Base-by-base conservation (phyloP, 2,888 invertebrate genomes). In the Dasysyrphus albostriatus region DNA sequence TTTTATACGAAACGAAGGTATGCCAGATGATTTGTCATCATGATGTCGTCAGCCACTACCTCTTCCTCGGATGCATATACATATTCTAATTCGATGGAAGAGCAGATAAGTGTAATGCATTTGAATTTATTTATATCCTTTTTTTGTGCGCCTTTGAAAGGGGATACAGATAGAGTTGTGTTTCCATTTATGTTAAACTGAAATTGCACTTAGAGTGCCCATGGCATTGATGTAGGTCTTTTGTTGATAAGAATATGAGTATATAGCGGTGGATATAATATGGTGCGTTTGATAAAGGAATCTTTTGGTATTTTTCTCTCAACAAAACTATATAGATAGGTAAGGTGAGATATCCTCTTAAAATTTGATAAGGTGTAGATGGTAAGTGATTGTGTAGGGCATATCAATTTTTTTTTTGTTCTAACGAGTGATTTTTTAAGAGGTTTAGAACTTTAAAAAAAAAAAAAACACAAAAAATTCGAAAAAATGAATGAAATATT, bases 31-130 rank as follows among this genome's bases (percentile, higher is more conserved):
- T 85, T 85, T 82, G 77, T 82, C 82, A 78, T 82, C 82, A 78
- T 74, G 51, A 69, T 54, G 82, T 78, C 70, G 83, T 74, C 32
- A 1, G 65, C 16, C 42, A 74, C 63, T 87, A 70, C n/a, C 42
- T 24, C 42, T n/a, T n/a, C n/a, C n/a, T n/a, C n/a, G n/a, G n/a
- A n/a, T 61, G 61, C 8, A 39, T 37, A 32, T 39, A 65, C 78
- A 79, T 72, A 77, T 77, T 85, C 73, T 85, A 79, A 83, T 87
- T 79, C 87, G 74, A 83, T 74, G 74, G 74, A 81, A 78, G 74
- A 70, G 44, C 65, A 79, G 78, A 87, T 87, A 83, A 79, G 72
- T 83, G 83, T 87, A 83, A 83, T 79, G 74, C 72, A 70, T 75
- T 79, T 67, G 78, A 83, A 75, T 83, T 78, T 72, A 79, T 75